Evolutionary conservation across 2,888 invertebrate species (phyloP).

Genomic region (Protodeltote pygarga): DNA sequence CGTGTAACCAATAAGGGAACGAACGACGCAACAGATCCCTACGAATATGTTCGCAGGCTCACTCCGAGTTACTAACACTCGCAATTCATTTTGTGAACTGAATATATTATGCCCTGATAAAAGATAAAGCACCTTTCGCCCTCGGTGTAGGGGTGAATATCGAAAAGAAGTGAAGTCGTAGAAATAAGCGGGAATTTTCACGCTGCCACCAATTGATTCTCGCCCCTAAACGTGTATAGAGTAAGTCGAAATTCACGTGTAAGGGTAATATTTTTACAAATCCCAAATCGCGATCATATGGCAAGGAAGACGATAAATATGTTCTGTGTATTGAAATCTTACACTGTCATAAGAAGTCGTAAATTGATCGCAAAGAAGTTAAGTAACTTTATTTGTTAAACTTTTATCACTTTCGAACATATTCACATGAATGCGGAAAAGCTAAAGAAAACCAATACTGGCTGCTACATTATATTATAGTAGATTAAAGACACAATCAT

Average conservation of each 20-base stretch:
- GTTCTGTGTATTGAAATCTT: slow-evolving; percentile 81
- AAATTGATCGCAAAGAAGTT: slow-evolving; percentile 71
- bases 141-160: slow-evolving; percentile 68
- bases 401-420: slow-evolving; percentile 56
- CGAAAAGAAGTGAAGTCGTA: slow-evolving; percentile 61
- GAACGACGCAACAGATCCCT: slow-evolving; percentile 84
- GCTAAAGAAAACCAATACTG: neutral
- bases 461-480: neutral
- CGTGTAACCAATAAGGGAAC: slow-evolving; percentile 76
- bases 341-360: slow-evolving; percentile 78
- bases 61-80: slow-evolving; percentile 86
- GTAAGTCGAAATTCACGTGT: slow-evolving; percentile 59
- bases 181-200: slow-evolving; percentile 74
- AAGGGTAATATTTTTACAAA: slow-evolving; percentile 69
- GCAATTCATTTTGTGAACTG: slow-evolving; percentile 87
- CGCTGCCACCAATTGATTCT: slow-evolving; percentile 57
- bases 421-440: slow-evolving; percentile 19
- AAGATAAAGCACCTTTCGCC: slow-evolving; percentile 70
- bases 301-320: slow-evolving; percentile 78
- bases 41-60: slow-evolving; percentile 86
- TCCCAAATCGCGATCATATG: slow-evolving; percentile 80
- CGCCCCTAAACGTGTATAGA: slow-evolving; percentile 55
- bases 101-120: slow-evolving; percentile 78
- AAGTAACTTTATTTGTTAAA: slow-evolving; percentile 68
- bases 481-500: neutral